phyloP scores from a whole-genome alignment of 2,888 invertebrate species.

The Heliconius aoede region DNA sequence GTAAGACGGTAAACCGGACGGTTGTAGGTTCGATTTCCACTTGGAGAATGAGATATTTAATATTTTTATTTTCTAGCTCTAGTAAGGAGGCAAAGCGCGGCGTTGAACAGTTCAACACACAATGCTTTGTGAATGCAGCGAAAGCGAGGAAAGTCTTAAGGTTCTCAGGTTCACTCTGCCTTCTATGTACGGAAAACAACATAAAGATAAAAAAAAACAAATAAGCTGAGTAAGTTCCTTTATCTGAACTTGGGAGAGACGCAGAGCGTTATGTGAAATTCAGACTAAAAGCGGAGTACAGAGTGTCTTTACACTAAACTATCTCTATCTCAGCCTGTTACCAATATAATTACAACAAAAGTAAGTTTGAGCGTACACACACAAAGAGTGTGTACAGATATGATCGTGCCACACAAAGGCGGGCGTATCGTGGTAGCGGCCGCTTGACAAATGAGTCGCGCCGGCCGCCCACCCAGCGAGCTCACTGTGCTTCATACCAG shows the following conservation, averaged over 20 bases:
- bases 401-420: slow-evolving; percentile 62
- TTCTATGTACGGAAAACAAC: too few relatives aligned
- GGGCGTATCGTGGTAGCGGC: slow-evolving; percentile 76
- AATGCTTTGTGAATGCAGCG: too few relatives aligned
- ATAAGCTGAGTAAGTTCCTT: not conserved
- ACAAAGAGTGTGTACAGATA: slow-evolving; percentile 73
- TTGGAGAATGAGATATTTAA: too few relatives aligned
- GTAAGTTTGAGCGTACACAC: slow-evolving; percentile 66
- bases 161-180: too few relatives aligned
- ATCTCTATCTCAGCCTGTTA: not conserved
- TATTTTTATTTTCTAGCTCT: too few relatives aligned
- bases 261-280: not conserved
- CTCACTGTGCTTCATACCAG: slow-evolving; percentile 46
- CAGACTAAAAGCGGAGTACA: not conserved
- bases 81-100: too few relatives aligned
- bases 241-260: too few relatives aligned
- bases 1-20: too few relatives aligned
- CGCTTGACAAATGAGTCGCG: slow-evolving; percentile 71
- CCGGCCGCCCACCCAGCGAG: slow-evolving; percentile 69
- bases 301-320: not conserved
- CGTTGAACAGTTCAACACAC: too few relatives aligned
- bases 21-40: too few relatives aligned
- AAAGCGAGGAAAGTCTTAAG: too few relatives aligned
- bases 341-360: slow-evolving; percentile 75
- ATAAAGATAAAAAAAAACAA: too few relatives aligned